phyloP scores from a whole-genome alignment of 2,113 vertebrate species.

The Alligator mississippiensis region DNA sequence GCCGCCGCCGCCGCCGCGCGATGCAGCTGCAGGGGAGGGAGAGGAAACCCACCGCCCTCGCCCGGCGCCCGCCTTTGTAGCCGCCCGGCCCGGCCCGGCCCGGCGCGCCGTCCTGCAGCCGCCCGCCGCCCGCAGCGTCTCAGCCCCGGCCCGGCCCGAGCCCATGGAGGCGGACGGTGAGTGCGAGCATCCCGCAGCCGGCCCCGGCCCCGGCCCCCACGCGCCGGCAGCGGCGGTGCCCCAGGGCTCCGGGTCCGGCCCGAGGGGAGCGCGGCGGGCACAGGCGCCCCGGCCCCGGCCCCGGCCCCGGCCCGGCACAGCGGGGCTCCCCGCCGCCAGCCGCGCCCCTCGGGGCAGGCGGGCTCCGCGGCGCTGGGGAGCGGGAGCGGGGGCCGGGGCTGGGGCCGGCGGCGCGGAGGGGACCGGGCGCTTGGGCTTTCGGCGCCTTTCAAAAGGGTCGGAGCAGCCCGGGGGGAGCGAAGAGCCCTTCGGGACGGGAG shows the following conservation, averaged over 20 bases:
- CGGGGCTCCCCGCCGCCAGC: background rate
- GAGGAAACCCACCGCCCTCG: slow-evolving; percentile 52
- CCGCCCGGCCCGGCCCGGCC: background rate
- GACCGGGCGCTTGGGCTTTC: background rate
- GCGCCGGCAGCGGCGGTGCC: no score
- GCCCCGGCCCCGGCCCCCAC: background rate
- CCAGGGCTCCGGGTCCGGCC: no score
- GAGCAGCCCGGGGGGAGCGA: no score
- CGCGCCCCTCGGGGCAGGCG: background rate
- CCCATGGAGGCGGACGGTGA: slow-evolving; percentile 59
- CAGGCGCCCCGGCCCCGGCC: background rate
- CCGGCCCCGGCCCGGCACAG: background rate
- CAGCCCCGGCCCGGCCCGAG: background rate
- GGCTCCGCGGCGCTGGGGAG: background rate
- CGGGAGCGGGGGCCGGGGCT: background rate
- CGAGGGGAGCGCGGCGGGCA: background rate
- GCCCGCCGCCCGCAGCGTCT: background rate
- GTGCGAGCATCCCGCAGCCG: background rate
- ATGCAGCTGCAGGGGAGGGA: slow-evolving; percentile 53
- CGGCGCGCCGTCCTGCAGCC: background rate
- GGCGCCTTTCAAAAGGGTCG: no score
- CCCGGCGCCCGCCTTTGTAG: slow-evolving; percentile 26
- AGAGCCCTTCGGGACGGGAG: no score
- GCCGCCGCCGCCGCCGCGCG: slow-evolving; percentile 42
- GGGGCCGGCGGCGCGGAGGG: background rate